Percentiles rank a stretch among this genome's conserved stretches.
These are phyloP conservation scores for Leucoraja erinaceus DNA, from an alignment of 2,113 vertebrate genomes.

Conservation along the genomic window DNA sequence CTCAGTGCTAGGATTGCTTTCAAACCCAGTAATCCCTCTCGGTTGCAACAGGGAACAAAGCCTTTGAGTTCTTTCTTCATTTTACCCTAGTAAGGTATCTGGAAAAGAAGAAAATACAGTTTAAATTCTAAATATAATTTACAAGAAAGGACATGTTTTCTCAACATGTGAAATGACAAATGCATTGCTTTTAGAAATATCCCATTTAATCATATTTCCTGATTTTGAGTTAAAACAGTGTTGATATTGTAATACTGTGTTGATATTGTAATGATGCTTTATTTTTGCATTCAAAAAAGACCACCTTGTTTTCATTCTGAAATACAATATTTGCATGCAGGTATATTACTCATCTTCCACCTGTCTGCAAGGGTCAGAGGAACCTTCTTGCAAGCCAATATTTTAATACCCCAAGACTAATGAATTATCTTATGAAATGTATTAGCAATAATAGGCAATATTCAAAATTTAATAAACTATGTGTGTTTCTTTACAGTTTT, in stretches of 20 bases:
- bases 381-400: neutral
- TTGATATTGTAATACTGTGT: neutral
- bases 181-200: neutral
- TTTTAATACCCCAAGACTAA: neutral
- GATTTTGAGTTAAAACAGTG: neutral
- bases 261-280: neutral
- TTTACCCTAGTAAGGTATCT: constrained; percentile 23
- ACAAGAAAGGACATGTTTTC: neutral
- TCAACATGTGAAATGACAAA: too few species aligned
- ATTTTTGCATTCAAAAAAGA: neutral
- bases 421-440: neutral
- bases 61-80: constrained; percentile 4
- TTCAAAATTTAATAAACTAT: neutral
- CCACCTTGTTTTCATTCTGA: neutral
- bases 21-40: constrained; percentile 31
- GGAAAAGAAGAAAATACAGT: neutral
- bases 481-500: neutral
- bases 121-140: neutral
- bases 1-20: constrained; percentile 26
- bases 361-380: neutral
- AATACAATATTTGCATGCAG: neutral
- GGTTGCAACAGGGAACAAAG: constrained; percentile 1
- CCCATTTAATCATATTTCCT: neutral
- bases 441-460: neutral
- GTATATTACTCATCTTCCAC: neutral